These are phyloP conservation scores for Catharus ustulatus DNA, from an alignment of 2,797 vertebrate genomes.

Conservation along the genomic window DNA sequence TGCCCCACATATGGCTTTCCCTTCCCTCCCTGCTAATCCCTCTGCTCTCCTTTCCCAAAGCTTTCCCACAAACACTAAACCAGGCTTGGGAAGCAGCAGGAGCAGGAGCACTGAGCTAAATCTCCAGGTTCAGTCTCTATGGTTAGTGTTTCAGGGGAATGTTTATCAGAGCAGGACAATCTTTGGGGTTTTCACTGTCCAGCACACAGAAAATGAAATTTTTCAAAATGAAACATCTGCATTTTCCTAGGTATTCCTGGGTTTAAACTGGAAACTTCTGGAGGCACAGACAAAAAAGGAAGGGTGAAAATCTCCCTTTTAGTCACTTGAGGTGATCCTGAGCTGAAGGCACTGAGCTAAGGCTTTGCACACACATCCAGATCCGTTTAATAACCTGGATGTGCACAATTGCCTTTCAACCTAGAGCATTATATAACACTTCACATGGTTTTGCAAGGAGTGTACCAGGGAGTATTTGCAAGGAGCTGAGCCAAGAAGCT, in stretches of 20 bases:
- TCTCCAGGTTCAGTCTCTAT: not conserved
- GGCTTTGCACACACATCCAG: not conserved
- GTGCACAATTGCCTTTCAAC: slow-evolving; percentile 73
- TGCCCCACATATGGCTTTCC: not conserved
- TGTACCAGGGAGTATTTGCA: slow-evolving; percentile 78
- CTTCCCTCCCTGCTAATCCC: not conserved
- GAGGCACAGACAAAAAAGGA: not conserved
- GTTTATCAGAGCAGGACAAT: not conserved
- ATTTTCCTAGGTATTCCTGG: not conserved
- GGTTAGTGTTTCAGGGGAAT: not conserved
- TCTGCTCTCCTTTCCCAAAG: not conserved
- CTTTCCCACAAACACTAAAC: not conserved
- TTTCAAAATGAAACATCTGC: not conserved
- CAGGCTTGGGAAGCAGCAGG: not conserved
- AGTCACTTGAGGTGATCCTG: not conserved
- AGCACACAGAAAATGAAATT: not conserved
- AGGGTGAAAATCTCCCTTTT: not conserved
- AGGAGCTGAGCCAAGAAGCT: slow-evolving; percentile 82
- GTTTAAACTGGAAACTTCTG: not conserved
- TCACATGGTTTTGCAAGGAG: slow-evolving; percentile 79
- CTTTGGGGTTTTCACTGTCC: not conserved
- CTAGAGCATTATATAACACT: slow-evolving; percentile 78
- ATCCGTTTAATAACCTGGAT: slow-evolving; percentile 66
- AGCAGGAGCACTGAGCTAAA: not conserved
- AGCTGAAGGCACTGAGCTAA: slow-evolving; percentile 2